Percentiles rank a stretch among this genome's conserved stretches.
phyloP scores from a whole-genome alignment of 2,113 vertebrate species.

The Hippolais icterina region DNA sequence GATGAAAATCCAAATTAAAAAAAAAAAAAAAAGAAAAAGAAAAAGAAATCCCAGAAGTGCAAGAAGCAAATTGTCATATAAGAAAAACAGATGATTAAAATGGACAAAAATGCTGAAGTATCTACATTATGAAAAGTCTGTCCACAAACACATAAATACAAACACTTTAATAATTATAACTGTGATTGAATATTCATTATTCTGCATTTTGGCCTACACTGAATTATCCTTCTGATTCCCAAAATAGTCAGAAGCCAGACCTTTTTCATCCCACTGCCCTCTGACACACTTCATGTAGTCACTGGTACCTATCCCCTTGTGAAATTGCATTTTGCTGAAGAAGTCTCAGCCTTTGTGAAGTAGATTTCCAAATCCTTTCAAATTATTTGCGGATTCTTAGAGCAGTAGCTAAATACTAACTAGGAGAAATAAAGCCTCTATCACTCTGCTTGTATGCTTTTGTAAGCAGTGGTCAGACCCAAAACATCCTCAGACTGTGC shows the following conservation, averaged over 20 bases:
- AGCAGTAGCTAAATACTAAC: neutral
- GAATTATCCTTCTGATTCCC: neutral
- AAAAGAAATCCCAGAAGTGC: neutral
- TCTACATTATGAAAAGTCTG: neutral
- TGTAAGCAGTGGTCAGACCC: neutral
- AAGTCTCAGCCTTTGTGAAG: neutral
- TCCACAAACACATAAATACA: neutral
- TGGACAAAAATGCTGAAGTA: neutral
- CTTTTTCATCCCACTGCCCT: neutral
- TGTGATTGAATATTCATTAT: neutral
- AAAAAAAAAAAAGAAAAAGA: neutral
- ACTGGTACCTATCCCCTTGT: neutral
- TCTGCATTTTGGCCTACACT: neutral
- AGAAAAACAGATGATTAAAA: neutral
- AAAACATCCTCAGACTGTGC: neutral
- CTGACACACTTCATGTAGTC: neutral
- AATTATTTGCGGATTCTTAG: neutral
- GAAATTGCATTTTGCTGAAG: neutral
- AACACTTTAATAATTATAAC: neutral
- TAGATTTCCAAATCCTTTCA: neutral
- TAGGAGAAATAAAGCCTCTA: neutral
- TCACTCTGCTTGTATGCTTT: neutral
- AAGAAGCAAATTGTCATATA: neutral
- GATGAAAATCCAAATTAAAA: neutral
- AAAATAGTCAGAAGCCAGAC: neutral